Evolutionary conservation across 2,888 invertebrate genomes (phyloP).

Genomic region (Tridacna gigas): DNA sequence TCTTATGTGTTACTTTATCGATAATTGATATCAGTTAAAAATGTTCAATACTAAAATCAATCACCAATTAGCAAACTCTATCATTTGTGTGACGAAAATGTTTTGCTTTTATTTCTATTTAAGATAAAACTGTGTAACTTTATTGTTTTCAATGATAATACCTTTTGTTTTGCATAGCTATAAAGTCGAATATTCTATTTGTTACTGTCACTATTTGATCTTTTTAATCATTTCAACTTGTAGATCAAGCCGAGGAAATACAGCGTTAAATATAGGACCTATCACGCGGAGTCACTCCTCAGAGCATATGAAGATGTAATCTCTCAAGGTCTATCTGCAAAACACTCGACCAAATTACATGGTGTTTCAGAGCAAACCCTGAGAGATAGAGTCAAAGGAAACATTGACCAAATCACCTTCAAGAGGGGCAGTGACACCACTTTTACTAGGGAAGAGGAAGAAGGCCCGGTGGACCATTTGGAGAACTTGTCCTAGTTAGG

Average conservation of each 20-base stretch:
- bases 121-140: no score
- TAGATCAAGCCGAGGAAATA: neutral
- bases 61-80: no score
- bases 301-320: neutral
- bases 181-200: no score
- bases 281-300: neutral
- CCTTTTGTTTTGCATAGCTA: no score
- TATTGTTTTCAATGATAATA: no score
- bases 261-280: neutral
- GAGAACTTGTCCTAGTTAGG: conserved; percentile 25
- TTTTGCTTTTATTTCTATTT: no score
- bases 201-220: neutral
- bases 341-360: neutral
- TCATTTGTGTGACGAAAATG: no score
- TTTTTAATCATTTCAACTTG: neutral
- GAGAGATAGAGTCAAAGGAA: neutral
- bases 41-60: no score
- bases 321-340: neutral
- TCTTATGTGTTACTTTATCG: no score
- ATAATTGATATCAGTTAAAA: no score
- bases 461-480: conserved; percentile 21
- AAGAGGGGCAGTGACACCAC: neutral
- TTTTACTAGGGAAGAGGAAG: neutral
- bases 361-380: neutral
- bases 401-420: neutral